Percentiles rank a stretch among this genome's conserved stretches.
These are phyloP conservation scores for Spea multiplicata DNA, from an alignment of 2,113 vertebrate species.

Conservation along the genomic window DNA sequence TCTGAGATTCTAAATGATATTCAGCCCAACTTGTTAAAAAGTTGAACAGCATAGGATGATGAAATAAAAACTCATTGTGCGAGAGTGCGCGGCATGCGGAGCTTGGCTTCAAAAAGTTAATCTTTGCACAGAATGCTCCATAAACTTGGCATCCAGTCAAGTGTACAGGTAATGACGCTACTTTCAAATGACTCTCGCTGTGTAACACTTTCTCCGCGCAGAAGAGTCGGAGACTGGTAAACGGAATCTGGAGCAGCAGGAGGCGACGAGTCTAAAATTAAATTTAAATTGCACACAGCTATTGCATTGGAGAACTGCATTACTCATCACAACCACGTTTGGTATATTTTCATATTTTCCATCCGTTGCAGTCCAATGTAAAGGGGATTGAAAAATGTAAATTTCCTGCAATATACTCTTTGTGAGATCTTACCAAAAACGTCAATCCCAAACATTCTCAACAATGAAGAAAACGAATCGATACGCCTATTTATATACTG, in stretches of 20 bases:
- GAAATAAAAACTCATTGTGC: neutral
- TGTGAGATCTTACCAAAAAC: no score
- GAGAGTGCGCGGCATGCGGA: neutral
- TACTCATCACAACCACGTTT: neutral
- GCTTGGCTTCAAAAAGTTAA: neutral
- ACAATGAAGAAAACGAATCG: no score
- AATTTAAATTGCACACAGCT: neutral
- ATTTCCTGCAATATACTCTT: no score
- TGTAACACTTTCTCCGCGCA: neutral
- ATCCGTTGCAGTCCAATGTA: neutral
- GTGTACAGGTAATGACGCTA: neutral
- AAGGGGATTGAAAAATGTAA: no score
- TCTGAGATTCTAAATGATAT: no score
- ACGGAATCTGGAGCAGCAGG: neutral
- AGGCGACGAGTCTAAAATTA: neutral
- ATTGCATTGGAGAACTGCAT: neutral
- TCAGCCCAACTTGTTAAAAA: no score
- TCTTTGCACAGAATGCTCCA: neutral
- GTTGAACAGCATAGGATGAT: neutral
- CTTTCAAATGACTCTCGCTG: neutral
- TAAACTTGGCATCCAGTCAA: neutral
- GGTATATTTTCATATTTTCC: neutral
- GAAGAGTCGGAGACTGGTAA: neutral
- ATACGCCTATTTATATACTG: no score
- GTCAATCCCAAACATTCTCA: no score